Percentiles rank a stretch among this genome's conserved stretches.
Evolutionary conservation across 2,888 invertebrate species (phyloP).

Genomic region (Drosophila paramelanica): DNA sequence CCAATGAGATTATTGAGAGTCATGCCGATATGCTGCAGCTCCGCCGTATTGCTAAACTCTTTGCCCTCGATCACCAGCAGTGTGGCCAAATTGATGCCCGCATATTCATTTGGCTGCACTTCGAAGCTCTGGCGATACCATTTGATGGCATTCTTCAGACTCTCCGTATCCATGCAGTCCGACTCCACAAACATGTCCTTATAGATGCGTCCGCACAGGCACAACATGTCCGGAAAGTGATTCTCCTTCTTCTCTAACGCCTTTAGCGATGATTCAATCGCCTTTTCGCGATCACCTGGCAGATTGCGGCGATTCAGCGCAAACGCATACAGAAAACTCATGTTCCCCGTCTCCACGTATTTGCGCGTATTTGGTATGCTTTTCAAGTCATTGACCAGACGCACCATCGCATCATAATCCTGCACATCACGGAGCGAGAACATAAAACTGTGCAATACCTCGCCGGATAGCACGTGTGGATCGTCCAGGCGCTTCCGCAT

Average conservation of each 20-base stretch:
- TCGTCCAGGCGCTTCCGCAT: constrained; percentile 97
- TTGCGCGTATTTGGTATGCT: constrained; percentile 95
- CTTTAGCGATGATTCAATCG: constrained; percentile 95
- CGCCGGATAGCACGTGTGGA: constrained; percentile 97
- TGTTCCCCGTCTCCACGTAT: constrained; percentile 94
- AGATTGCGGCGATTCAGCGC: constrained; percentile 98
- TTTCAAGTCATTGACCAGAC: constrained; percentile 96
- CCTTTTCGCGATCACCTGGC: constrained; percentile 97
- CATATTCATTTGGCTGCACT: constrained; percentile 99
- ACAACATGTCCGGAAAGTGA: constrained; percentile 98
- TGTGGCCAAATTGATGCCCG: constrained; percentile 99
- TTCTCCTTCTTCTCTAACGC: constrained; percentile 97
- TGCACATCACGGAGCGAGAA: constrained; percentile 96
- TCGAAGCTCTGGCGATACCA: constrained; percentile 99
- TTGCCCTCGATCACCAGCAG: constrained; percentile 98
- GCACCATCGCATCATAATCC: constrained; percentile 99
- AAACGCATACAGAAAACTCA: constrained; percentile 97
- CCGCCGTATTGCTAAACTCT: constrained; percentile 96
- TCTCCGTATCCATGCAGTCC: constrained; percentile 93
- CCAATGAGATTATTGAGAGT: constrained; percentile 98
- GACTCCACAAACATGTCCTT: constrained; percentile 99
- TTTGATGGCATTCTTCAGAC: constrained; percentile 95
- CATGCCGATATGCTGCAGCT: constrained; percentile 96
- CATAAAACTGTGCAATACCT: constrained; percentile 97
- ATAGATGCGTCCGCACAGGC: constrained; percentile 98